Evolutionary conservation across 2,797 vertebrate species (phyloP).

Genomic region (Esox lucius): DNA sequence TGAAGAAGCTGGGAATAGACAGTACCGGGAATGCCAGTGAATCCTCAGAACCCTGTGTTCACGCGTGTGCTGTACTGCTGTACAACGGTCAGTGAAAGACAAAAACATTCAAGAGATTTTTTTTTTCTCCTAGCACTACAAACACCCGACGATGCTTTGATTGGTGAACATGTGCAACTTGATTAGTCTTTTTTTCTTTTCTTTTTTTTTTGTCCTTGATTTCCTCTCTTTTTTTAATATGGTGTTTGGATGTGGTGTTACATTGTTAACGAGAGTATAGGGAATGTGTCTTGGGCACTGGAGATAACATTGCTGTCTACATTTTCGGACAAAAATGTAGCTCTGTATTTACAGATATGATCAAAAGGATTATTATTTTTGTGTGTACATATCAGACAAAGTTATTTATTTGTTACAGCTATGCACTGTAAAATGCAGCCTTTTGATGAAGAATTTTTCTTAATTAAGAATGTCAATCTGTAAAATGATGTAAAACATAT

Average conservation of each 20-base stretch:
- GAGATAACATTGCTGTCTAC: slow-evolving; percentile 87
- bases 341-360: slow-evolving; percentile 93
- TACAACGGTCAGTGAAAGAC: slow-evolving; percentile 61
- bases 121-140: slow-evolving; percentile 77
- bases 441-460: slow-evolving; percentile 94
- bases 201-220: slow-evolving; percentile 61
- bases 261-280: slow-evolving; percentile 79
- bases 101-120: slow-evolving; percentile 62
- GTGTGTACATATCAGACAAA: slow-evolving; percentile 94
- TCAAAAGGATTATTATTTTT: slow-evolving; percentile 98
- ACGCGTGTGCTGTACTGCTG: slow-evolving; percentile 71
- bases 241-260: slow-evolving; percentile 87
- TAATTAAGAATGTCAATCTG: slow-evolving; percentile 97
- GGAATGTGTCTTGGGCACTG: slow-evolving; percentile 80
- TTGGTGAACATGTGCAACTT: slow-evolving; percentile 85
- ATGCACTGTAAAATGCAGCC: slow-evolving; percentile 99
- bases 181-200: slow-evolving; percentile 72
- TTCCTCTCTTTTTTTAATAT: slow-evolving; percentile 72
- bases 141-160: slow-evolving; percentile 83
- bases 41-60: slow-evolving; percentile 69
- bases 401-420: slow-evolving; percentile 99
- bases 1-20: slow-evolving; percentile 82
- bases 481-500: slow-evolving; percentile 88
- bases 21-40: slow-evolving; percentile 73
- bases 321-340: slow-evolving; percentile 84